These are phyloP conservation scores for Rhodeus uyekii DNA, from an alignment of 2,797 vertebrate species.

Conservation along the genomic window DNA sequence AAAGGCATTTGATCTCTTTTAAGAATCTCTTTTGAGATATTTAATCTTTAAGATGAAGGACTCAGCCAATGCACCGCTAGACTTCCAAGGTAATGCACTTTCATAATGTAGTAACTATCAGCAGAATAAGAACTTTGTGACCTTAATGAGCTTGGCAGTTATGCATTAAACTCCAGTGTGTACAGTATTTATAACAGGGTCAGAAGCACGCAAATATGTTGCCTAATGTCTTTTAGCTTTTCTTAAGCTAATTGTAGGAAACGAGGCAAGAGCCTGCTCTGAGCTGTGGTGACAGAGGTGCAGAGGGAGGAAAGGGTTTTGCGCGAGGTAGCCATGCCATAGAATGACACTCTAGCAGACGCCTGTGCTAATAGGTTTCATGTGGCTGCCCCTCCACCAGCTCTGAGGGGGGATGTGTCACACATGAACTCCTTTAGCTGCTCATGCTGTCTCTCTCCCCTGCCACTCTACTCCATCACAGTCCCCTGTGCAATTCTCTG, in stretches of 20 bases:
- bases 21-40: neutral
- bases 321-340: conserved; percentile 4
- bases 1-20: neutral
- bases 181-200: neutral
- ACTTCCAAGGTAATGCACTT: neutral
- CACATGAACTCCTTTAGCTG: conserved; percentile 68
- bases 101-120: neutral
- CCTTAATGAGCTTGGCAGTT: neutral
- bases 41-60: neutral
- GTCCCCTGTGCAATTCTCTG: conserved; percentile 10
- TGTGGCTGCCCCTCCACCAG: conserved; percentile 66
- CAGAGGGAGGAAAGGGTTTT: conserved; percentile 18
- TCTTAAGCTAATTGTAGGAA: conserved; percentile 51
- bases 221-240: conserved; percentile 52
- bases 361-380: conserved; percentile 72
- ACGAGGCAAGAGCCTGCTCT: conserved; percentile 29
- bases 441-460: conserved; percentile 27
- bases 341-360: conserved; percentile 50
- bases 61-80: neutral
- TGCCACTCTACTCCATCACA: conserved; percentile 60
- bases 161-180: neutral
- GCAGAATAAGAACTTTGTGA: neutral
- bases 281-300: neutral
- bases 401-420: conserved; percentile 76
- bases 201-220: conserved; percentile 44